Conservation (phyloP, 2,113 vertebrate genomes). For the Varanus komodoensis region DNA sequence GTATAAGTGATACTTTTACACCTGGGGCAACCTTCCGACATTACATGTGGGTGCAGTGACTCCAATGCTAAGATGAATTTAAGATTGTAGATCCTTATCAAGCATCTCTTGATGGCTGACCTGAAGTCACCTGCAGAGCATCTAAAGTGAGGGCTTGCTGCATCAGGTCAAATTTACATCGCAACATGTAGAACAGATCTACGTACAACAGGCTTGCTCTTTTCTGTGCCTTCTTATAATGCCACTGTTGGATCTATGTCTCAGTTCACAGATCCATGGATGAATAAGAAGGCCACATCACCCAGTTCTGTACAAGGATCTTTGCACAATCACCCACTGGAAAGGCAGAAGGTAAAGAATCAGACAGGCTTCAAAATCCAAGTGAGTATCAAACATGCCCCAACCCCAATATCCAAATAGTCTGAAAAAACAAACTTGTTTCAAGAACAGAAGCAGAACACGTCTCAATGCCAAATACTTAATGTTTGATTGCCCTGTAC, state of each 20-base stretch:
- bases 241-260: background rate
- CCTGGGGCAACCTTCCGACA: background rate
- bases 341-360: background rate
- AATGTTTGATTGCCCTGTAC: rapidly evolving
- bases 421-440: background rate
- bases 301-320: background rate
- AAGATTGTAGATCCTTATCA: background rate
- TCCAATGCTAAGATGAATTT: background rate
- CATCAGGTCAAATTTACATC: background rate
- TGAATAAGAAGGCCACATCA: background rate
- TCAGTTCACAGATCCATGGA: background rate
- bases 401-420: background rate
- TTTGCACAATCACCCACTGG: background rate
- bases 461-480: background rate
- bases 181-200: background rate
- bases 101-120: background rate
- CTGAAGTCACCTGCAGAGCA: background rate
- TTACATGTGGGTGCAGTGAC: background rate
- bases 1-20: background rate
- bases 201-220: background rate
- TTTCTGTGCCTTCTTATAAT: background rate
- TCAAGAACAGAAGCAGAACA: conserved; percentile 29
- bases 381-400: background rate
- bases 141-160: background rate
- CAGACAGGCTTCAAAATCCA: background rate